Conservation (phyloP, 2,797 vertebrate species). For the Dromococcyx pavoninus region DNA sequence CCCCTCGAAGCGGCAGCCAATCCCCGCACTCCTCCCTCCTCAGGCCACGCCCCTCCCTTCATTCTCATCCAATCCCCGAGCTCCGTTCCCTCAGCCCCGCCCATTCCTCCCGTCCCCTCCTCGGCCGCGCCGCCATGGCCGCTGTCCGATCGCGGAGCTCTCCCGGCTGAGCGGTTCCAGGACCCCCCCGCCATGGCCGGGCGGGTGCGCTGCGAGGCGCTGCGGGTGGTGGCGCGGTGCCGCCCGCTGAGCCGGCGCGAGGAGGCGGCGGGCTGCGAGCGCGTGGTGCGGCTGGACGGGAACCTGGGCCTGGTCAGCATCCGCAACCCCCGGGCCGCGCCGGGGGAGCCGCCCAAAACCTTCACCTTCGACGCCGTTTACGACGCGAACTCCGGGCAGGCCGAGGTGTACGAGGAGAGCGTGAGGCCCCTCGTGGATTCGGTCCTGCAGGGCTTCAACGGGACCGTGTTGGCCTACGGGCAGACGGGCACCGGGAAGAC, state of each 20-base stretch:
- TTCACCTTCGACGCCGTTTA: conserved; percentile 96
- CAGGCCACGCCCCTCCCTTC: too few species aligned
- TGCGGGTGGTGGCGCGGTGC: neutral
- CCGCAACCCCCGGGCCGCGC: conserved; percentile 84
- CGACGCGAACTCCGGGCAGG: conserved; percentile 87
- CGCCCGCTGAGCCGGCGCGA: conserved; percentile 89
- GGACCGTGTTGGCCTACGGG: conserved; percentile 93
- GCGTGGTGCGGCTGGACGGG: conserved; percentile 87
- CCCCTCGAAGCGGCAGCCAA: too few species aligned
- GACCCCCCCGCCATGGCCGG: too few species aligned
- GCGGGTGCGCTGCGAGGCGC: too few species aligned
- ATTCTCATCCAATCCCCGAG: too few species aligned
- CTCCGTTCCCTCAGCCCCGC: too few species aligned
- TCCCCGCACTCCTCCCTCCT: too few species aligned
- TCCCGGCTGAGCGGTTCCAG: too few species aligned
- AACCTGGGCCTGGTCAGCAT: conserved; percentile 92
- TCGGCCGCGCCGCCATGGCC: too few species aligned
- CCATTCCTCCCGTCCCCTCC: too few species aligned
- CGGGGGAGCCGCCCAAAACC: conserved; percentile 88
- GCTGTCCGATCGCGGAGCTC: too few species aligned
- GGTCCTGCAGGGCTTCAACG: conserved; percentile 92
- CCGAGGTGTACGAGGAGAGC: conserved; percentile 90
- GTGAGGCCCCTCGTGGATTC: conserved; percentile 92
- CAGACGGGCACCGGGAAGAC: conserved; percentile 98
- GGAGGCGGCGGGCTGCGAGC: conserved; percentile 78